These are phyloP conservation scores for Ceratina calcarata DNA, from an alignment of 1,140 invertebrate genomes.

Conservation along the genomic window DNA sequence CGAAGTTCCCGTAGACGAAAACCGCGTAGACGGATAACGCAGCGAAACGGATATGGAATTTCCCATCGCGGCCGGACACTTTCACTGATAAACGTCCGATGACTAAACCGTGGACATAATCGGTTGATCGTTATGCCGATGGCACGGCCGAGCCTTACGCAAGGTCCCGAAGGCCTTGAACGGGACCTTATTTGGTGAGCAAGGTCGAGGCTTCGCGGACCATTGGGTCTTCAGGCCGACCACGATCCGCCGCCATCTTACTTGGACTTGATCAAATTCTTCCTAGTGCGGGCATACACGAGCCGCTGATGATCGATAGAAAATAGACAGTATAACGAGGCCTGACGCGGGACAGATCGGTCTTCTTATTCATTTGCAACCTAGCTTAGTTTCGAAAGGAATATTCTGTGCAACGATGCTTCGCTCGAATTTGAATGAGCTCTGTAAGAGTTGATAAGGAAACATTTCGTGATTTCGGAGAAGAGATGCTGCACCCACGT, in stretches of 20 bases:
- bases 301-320: background rate
- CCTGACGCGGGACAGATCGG: too few species aligned
- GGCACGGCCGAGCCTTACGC: conserved; percentile 44
- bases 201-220: conserved; percentile 59
- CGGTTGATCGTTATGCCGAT: conserved; percentile 50
- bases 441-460: too few species aligned
- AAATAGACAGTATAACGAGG: background rate
- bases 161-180: conserved; percentile 59
- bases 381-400: too few species aligned
- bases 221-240: conserved; percentile 59
- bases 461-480: background rate
- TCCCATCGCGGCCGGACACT: conserved; percentile 9
- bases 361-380: too few species aligned
- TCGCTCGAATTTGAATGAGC: too few species aligned
- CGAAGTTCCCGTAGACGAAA: conserved; percentile 1
- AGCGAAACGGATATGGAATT: background rate
- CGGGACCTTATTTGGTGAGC: conserved; percentile 61
- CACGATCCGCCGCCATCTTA: conserved; percentile 37
- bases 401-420: too few species aligned
- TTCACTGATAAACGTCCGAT: conserved; percentile 33
- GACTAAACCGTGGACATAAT: conserved; percentile 43
- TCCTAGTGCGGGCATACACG: conserved; percentile 1
- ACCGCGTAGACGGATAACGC: background rate
- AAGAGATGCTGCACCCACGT: background rate
- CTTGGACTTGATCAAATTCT: conserved; percentile 15